Conservation (phyloP, 2,113 vertebrate genomes). For the Raphicerus campestris region DNA sequence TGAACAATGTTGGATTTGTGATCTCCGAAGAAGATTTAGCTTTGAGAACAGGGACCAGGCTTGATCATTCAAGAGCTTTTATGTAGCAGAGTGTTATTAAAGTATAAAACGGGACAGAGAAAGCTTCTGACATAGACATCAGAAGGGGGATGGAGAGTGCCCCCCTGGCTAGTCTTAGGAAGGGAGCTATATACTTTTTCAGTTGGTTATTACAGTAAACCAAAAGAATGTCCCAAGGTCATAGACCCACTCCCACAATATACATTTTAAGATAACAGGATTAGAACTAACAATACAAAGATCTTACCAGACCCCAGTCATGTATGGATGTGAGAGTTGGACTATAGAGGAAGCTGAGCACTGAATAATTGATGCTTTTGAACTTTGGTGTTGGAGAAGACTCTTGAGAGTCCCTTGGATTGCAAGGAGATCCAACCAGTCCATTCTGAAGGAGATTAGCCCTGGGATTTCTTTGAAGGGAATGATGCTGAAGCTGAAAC, state of each 20-base stretch:
- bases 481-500: too few relatives aligned
- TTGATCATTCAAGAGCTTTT: not conserved
- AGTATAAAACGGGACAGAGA: not conserved
- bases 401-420: too few relatives aligned
- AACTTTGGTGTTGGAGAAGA: too few relatives aligned
- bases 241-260: not conserved
- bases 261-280: not conserved
- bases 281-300: not conserved
- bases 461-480: too few relatives aligned
- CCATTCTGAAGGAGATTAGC: too few relatives aligned
- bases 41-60: not conserved
- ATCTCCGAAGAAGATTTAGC: not conserved
- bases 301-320: not conserved
- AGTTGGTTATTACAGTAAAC: not conserved
- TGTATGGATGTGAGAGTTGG: not conserved
- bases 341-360: too few relatives aligned
- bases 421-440: too few relatives aligned
- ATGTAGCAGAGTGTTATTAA: not conserved
- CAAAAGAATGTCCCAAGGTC: not conserved
- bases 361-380: too few relatives aligned
- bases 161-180: not conserved
- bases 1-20: not conserved
- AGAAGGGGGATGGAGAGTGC: not conserved
- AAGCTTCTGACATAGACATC: not conserved
- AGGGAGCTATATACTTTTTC: not conserved